These are phyloP conservation scores for Macaria liturata DNA, from an alignment of 2,888 invertebrate genomes.

Conservation along the genomic window DNA sequence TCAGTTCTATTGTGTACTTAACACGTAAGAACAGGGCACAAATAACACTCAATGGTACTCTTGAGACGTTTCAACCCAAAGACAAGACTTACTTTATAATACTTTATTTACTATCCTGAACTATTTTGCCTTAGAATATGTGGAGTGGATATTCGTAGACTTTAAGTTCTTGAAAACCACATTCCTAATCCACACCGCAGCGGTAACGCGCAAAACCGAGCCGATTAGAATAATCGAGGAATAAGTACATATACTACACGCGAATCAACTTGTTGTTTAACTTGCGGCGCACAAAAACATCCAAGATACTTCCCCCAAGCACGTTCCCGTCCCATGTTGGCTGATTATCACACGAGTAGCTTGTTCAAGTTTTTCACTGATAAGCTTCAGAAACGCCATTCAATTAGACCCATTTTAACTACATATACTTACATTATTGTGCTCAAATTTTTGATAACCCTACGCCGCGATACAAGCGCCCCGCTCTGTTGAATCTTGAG, in stretches of 20 bases:
- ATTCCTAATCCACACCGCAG: too few species aligned
- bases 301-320: conserved; percentile 6
- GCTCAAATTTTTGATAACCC: conserved; percentile 18
- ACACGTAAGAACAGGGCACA: conserved; percentile 3
- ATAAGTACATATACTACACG: too few species aligned
- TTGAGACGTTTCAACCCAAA: conserved; percentile 1
- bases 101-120: not conserved
- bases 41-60: conserved; percentile 3
- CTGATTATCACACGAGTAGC: not conserved
- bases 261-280: too few species aligned
- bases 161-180: too few species aligned
- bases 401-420: conserved; percentile 13
- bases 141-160: too few species aligned
- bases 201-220: too few species aligned
- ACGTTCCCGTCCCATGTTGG: conserved; percentile 15
- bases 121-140: too few species aligned
- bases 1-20: too few species aligned
- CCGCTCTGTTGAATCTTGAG: too few species aligned
- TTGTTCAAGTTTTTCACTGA: conserved; percentile 14
- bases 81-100: not conserved
- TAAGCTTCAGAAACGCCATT: conserved; percentile 14
- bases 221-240: too few species aligned
- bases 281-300: not conserved
- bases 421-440: conserved; percentile 1
- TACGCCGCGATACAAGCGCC: not conserved